Conservation (phyloP, 2,113 vertebrate species). For the Lanius collurio region DNA sequence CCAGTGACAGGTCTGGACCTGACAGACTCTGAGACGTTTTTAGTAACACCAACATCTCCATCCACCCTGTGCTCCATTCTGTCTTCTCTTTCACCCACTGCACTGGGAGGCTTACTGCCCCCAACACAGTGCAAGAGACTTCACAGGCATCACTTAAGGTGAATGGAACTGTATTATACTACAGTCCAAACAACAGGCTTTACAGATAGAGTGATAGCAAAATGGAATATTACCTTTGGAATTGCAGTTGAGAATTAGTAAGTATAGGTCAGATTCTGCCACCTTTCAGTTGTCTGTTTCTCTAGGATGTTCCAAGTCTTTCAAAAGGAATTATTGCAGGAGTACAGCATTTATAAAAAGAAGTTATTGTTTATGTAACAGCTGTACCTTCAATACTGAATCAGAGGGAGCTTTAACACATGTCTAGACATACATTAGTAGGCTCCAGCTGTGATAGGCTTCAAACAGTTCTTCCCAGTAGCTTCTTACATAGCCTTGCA, state of each 20-base stretch:
- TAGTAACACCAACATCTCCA: not conserved
- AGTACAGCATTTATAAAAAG: not conserved
- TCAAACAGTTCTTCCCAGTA: not conserved
- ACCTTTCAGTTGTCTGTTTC: not conserved
- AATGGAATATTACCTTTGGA: not conserved
- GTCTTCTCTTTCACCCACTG: not conserved
- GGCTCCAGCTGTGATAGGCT: not conserved
- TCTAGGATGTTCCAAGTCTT: not conserved
- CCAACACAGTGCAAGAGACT: not conserved
- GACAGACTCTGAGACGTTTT: not conserved
- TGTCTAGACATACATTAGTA: not conserved
- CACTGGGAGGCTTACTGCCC: not conserved
- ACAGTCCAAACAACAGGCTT: not conserved
- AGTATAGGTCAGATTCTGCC: not conserved
- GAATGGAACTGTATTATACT: slow-evolving; percentile 36
- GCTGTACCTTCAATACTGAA: not conserved
- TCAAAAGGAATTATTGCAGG: not conserved
- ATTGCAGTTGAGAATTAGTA: not conserved
- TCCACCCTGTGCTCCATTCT: not conserved
- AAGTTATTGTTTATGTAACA: not conserved
- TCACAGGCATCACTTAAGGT: slow-evolving; percentile 27
- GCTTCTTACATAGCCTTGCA: not conserved
- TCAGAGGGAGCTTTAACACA: not conserved
- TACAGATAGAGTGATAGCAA: not conserved
- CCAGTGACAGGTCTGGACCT: slow-evolving; percentile 4